These are phyloP conservation scores for Portunus trituberculatus DNA, from an alignment of 1,140 invertebrate species.

Conservation along the genomic window DNA sequence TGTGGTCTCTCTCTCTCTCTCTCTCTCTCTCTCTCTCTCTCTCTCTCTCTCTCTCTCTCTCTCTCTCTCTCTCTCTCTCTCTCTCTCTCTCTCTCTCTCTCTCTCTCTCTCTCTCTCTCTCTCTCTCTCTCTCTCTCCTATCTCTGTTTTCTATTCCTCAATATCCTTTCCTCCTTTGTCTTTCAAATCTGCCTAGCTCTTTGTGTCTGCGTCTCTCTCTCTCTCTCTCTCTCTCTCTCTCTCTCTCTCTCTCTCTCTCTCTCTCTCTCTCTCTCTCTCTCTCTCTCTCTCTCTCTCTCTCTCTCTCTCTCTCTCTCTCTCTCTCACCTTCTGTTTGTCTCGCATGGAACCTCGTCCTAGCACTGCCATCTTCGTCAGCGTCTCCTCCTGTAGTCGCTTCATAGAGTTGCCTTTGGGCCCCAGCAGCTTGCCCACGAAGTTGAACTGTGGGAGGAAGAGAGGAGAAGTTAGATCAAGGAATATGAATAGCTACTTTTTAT, in stretches of 20 bases:
- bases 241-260: not conserved
- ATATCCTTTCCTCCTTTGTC: not conserved
- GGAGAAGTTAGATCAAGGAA: not conserved
- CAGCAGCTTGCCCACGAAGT: slow-evolving; percentile 96
- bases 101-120: not conserved
- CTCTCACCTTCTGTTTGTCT: slow-evolving; percentile 90
- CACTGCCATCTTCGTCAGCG: slow-evolving; percentile 97
- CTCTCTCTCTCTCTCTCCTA: not conserved
- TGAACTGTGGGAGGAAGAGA: slow-evolving; percentile 83
- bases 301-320: not conserved
- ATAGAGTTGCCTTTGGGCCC: slow-evolving; percentile 95
- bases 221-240: not conserved
- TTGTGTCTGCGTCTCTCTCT: not conserved
- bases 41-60: too few species aligned
- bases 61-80: not conserved
- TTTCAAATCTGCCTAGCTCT: not conserved
- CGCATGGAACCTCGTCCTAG: slow-evolving; percentile 96
- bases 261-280: not conserved
- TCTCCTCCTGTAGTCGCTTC: slow-evolving; percentile 95
- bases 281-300: not conserved
- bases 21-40: not conserved
- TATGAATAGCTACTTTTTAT: too few species aligned
- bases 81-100: not conserved
- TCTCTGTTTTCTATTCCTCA: not conserved
- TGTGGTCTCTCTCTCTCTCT: not conserved